These are phyloP conservation scores for Diarsia brunnea DNA, from an alignment of 2,888 invertebrate genomes.

Conservation along the genomic window DNA sequence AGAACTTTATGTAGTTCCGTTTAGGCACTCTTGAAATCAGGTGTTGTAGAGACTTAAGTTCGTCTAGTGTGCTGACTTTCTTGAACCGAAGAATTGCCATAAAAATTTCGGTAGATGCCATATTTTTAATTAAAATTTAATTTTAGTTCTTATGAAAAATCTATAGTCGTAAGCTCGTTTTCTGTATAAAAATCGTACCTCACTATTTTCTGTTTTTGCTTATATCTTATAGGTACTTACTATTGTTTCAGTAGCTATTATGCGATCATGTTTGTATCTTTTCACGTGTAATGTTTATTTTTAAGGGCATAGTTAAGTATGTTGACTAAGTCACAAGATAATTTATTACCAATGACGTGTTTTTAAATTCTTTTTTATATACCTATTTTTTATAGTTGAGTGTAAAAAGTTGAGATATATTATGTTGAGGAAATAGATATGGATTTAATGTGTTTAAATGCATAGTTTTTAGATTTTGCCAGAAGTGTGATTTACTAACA, in stretches of 20 bases:
- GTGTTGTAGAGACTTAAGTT: slow-evolving; percentile 50
- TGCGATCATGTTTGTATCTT: slow-evolving; percentile 70
- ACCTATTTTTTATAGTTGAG: slow-evolving; percentile 83
- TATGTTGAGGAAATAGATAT: slow-evolving; percentile 81
- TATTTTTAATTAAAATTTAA: slow-evolving; percentile 79
- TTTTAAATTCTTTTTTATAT: slow-evolving; percentile 87
- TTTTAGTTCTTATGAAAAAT: slow-evolving; percentile 76
- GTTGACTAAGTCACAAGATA: slow-evolving; percentile 90
- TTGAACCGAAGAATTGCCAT: slow-evolving; percentile 83
- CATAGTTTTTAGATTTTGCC: slow-evolving; percentile 81
- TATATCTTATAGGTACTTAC: slow-evolving; percentile 72
- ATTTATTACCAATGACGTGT: slow-evolving; percentile 91
- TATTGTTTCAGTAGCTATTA: slow-evolving; percentile 69
- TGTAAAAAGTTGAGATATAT: slow-evolving; percentile 84
- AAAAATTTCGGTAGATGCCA: slow-evolving; percentile 88
- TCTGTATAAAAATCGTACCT: slow-evolving; percentile 81
- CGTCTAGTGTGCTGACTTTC: slow-evolving; percentile 61
- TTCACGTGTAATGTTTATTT: slow-evolving; percentile 75
- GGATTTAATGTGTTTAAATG: slow-evolving; percentile 78
- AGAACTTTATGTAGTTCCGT: slow-evolving; percentile 35
- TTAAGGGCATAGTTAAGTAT: slow-evolving; percentile 80
- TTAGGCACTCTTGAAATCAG: slow-evolving; percentile 40
- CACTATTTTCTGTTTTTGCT: slow-evolving; percentile 79
- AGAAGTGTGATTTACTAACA: slow-evolving; percentile 88
- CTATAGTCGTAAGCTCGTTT: slow-evolving; percentile 78